Evolutionary conservation across 2,797 vertebrate species (phyloP).

Genomic region (Schizopygopsis malacanthus): DNA sequence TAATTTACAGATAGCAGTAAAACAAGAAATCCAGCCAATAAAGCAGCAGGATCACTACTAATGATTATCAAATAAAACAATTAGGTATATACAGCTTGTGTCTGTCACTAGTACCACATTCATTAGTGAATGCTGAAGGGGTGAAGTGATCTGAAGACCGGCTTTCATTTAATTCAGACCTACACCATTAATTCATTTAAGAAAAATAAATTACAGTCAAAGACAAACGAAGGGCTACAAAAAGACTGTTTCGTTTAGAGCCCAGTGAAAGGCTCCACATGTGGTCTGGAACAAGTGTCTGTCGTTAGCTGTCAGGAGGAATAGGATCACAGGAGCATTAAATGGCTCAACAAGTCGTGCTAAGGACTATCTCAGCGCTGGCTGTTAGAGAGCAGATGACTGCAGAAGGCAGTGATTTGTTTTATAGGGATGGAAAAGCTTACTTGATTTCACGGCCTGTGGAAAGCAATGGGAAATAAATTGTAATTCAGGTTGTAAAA

Average conservation of each 20-base stretch:
- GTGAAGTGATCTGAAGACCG: slow-evolving; percentile 32
- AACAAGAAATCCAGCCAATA: slow-evolving; percentile 19
- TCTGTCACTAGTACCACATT: slow-evolving; percentile 22
- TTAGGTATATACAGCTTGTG: slow-evolving; percentile 29
- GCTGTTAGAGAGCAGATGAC: slow-evolving; percentile 51
- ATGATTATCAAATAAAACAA: slow-evolving; percentile 47
- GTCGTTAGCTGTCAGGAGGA: slow-evolving; percentile 67
- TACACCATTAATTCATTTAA: slow-evolving; percentile 4
- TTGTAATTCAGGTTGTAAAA: slow-evolving; percentile 46
- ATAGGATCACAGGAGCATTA: slow-evolving; percentile 60
- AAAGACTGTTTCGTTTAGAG: slow-evolving; percentile 13
- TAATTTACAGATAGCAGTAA: slow-evolving; percentile 48
- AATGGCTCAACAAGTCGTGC: slow-evolving; percentile 62
- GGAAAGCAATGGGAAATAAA: slow-evolving; percentile 48
- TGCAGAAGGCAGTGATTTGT: slow-evolving; percentile 50
- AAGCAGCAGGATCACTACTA: slow-evolving; percentile 30
- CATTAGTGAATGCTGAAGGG: slow-evolving; percentile 32
- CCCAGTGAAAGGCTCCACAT: slow-evolving; percentile 50
- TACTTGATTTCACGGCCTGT: slow-evolving; percentile 51
- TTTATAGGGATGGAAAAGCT: slow-evolving; percentile 49
- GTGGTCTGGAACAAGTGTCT: slow-evolving; percentile 49
- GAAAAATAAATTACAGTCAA: slow-evolving; percentile 6
- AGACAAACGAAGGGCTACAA: neutral
- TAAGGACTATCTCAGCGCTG: slow-evolving; percentile 47
- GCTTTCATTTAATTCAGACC: neutral